Evolutionary conservation across 2,797 vertebrate genomes (phyloP).

Genomic region (Takifugu ocellatus): DNA sequence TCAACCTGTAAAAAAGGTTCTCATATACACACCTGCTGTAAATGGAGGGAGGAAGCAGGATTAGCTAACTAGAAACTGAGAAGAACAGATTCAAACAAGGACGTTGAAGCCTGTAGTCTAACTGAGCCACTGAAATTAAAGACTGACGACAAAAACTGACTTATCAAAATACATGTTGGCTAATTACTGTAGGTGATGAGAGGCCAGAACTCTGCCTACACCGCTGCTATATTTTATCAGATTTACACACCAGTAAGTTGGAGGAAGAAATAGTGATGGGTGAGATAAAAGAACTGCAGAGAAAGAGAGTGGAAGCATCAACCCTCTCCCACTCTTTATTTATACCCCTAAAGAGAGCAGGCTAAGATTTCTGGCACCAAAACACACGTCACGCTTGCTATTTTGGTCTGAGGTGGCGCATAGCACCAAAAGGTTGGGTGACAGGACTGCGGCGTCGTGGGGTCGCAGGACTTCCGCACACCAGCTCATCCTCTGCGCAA

Average conservation of each 20-base stretch:
- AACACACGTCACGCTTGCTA: slow-evolving; percentile 76
- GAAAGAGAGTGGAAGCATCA: slow-evolving; percentile 22
- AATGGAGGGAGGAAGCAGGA: background rate
- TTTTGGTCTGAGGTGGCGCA: slow-evolving; percentile 73
- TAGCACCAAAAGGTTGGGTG: slow-evolving; percentile 71
- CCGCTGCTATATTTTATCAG: background rate
- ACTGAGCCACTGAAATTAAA: too few relatives aligned
- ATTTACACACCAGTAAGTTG: slow-evolving; percentile 2
- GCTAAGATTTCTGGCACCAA: slow-evolving; percentile 85
- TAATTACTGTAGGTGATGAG: background rate
- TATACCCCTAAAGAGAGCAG: slow-evolving; percentile 68
- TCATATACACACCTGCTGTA: slow-evolving; percentile 34
- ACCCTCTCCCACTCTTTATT: slow-evolving; percentile 52
- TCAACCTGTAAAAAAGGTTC: slow-evolving; percentile 48
- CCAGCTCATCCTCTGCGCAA: slow-evolving; percentile 39
- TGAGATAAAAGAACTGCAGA: slow-evolving; percentile 34
- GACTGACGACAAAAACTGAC: too few relatives aligned
- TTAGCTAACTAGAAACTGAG: background rate
- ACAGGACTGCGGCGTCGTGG: slow-evolving; percentile 56
- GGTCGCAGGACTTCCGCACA: slow-evolving; percentile 55
- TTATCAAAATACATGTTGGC: background rate
- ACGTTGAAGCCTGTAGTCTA: too few relatives aligned
- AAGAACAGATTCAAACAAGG: too few relatives aligned
- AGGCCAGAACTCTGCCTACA: background rate
- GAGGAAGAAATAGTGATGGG: slow-evolving; percentile 19